Evolutionary conservation across 2,797 vertebrate genomes (phyloP).

Genomic region (Oreochromis mossambicus): DNA sequence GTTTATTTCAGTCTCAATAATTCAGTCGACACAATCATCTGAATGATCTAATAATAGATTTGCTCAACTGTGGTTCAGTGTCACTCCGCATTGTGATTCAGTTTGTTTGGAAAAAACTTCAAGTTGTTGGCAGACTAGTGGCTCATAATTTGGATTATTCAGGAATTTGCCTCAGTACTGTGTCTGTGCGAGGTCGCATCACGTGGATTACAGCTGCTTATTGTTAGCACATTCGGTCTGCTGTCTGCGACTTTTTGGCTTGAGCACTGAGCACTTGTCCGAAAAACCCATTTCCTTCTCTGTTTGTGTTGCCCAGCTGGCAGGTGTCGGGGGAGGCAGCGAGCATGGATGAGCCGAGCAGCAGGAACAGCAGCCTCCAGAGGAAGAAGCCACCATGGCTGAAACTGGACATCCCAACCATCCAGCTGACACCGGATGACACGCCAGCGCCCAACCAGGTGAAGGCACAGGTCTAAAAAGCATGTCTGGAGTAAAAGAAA

Average conservation of each 20-base stretch:
- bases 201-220: not conserved
- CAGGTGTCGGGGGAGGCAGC: conserved; percentile 44
- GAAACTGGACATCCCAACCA: conserved; percentile 84
- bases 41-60: not conserved
- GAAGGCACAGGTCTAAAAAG: not conserved
- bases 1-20: not conserved
- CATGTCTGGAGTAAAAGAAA: not conserved
- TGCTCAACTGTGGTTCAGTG: not conserved
- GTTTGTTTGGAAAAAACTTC: not conserved
- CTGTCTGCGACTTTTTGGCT: not conserved
- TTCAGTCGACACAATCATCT: not conserved
- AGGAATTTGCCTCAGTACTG: not conserved
- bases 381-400: conserved; percentile 93
- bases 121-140: not conserved
- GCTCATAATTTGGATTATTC: not conserved
- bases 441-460: conserved; percentile 77
- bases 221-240: not conserved
- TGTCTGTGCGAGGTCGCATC: not conserved
- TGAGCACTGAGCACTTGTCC: not conserved
- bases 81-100: not conserved
- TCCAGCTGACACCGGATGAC: conserved; percentile 74
- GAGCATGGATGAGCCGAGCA: conserved; percentile 83
- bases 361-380: conserved; percentile 85
- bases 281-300: not conserved
- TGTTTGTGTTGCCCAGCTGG: conserved; percentile 59